Percentiles rank a stretch among this genome's conserved stretches.
Evolutionary conservation across 2,797 vertebrate species (phyloP).

Genomic region (Onychomys leucogaster): DNA sequence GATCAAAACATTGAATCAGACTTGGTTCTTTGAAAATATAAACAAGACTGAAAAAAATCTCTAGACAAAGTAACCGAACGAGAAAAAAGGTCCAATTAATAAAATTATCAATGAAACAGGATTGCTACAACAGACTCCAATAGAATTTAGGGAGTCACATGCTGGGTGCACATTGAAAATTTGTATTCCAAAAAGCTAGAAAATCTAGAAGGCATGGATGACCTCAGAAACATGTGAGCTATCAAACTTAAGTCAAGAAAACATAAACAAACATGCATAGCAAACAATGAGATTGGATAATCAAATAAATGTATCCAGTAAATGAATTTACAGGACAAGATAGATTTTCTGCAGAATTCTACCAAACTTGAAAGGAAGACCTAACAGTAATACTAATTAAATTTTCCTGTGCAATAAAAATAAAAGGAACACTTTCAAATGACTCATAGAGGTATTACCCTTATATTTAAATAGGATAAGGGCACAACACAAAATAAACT

Average conservation of each 20-base stretch:
- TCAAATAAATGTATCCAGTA: neutral
- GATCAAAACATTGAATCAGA: neutral
- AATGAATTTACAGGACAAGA: neutral
- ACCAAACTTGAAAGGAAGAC: neutral
- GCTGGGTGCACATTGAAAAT: neutral
- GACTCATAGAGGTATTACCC: neutral
- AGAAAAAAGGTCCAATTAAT: neutral
- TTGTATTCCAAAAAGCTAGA: neutral
- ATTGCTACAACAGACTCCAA: neutral
- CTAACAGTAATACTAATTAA: neutral
- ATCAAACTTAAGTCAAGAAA: neutral
- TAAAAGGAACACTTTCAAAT: neutral
- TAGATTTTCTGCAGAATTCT: neutral
- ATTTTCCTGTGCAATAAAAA: neutral
- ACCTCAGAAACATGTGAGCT: neutral
- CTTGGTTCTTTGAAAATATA: neutral
- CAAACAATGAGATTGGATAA: neutral
- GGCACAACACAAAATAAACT: neutral
- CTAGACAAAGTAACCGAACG: neutral
- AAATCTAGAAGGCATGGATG: neutral
- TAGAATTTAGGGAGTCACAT: neutral
- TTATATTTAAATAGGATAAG: neutral
- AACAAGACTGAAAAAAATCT: neutral
- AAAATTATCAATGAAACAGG: neutral
- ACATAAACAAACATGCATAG: neutral